Evolutionary conservation across 2,113 vertebrate genomes (phyloP), one percentile per base, ranked within the genome.

Genomic region (Mesitornis unicolor): DNA sequence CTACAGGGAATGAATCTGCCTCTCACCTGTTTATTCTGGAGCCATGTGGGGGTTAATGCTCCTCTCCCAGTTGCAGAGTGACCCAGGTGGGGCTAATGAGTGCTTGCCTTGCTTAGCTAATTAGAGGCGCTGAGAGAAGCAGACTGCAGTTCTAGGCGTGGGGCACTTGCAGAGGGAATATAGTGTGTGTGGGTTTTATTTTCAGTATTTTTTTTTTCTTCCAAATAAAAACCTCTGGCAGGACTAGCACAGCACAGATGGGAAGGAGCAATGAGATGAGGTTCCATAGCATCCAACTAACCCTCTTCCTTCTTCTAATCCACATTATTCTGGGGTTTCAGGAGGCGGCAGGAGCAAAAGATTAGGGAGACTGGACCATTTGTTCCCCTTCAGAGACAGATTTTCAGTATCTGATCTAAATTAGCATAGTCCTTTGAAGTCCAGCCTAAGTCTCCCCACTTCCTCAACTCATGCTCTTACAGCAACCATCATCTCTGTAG

Each of bases 1-100:
- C 53, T 56, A 17, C 24, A 24, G 11, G 17, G 15, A 10, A 15
- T 4, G 10, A 26, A n/a, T 9, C n/a, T 48, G 40, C 79, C 71
- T 65, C 70, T 68, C 67, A 24, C 56, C 82, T 21, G 4, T 81
- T 92, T 68, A 48, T 88, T 70, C 33, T 4, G 19, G 35, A 90
- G 78, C 75, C 82, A 2, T 8, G 79, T 9, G 42, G 26, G 47
- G 75, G 33, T 86, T 84, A 64, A 92, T 29, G 33, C 42, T 81
- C 26, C 56, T 77, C 63, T 84, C 43, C 54, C 82, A 13, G 7
- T 40, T 24, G 63, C 29, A 51, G 79, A 56, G 88, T 94, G 93
- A 94, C 92, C 69, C 96, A 94, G 95, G 73, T 96, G 92, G 96
- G 92, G 56, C 64, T 95, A 94, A 95, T 93, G 85, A 94, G 67